Base-by-base conservation (phyloP, 2,113 vertebrate genomes). In the Stigmatopora argus region DNA sequence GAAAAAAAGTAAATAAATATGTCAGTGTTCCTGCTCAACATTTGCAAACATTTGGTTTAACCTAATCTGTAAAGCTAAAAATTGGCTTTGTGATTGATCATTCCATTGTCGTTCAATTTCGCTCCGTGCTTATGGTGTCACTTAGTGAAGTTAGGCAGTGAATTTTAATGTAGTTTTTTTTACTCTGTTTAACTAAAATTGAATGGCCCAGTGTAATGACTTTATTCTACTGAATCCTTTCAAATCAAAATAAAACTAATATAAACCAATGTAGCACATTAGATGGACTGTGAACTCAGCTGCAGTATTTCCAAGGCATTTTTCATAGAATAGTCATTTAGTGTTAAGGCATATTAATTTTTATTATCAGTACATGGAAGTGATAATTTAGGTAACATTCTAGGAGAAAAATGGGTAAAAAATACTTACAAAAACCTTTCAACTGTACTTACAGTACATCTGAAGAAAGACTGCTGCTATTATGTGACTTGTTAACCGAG, bases 401-500 rank as follows among this genome's bases (percentile, higher is more conserved):
- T 13, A 11, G 5, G 10, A 35, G 21, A 62, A 31, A 62, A n/a
- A 60, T 55, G 65, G 73, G 21, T 61, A 44, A 60, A 48, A 59
- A 48, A 46, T 44, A 61, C 26, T 10, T 58, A 65, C 69, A 66
- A 59, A 66, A 57, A 62, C 71, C 72, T 68, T 15, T 59, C 62
- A 52, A 57, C 64, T 81, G 66, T 73, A 87, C 74, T 80, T 81
- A 73, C 38, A 41, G 38, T 41, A 56, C 75, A 49, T 64, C 48
- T 51, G 74, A 77, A 81, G 66, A 65, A 86, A 79, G 72, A 67
- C 82, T 77, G 67, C 70, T 72, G 72, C 64, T 77, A 74, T 80
- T 82, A 69, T 83, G 61, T 72, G 58, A 69, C 67, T 74, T 69
- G 66, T 78, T 74, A 59, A 69, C 74, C 83, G 66, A 74, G 77